Conservation (phyloP, 1,140 invertebrate genomes). For the Parasteatoda tepidariorum region DNA sequence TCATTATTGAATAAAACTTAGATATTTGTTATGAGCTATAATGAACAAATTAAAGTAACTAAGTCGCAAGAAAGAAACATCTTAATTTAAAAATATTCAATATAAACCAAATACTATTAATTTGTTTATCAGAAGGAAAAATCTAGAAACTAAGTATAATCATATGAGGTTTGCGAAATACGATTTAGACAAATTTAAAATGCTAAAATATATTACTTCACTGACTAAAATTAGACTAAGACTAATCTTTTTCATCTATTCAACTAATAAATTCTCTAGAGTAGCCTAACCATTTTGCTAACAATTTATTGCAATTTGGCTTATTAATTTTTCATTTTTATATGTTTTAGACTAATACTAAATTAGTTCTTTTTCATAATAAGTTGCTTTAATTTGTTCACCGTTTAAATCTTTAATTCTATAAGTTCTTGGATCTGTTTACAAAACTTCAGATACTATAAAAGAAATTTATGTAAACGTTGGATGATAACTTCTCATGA, state of each 20-base stretch:
- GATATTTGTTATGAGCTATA: too few species aligned
- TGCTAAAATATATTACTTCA: too few species aligned
- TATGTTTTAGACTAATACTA: neutral
- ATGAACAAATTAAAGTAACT: too few species aligned
- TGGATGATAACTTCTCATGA: neutral
- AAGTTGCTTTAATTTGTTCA: neutral
- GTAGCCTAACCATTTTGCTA: neutral
- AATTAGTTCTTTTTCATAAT: neutral
- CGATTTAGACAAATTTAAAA: too few species aligned
- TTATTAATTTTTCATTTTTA: neutral
- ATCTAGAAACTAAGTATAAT: conserved; percentile 17
- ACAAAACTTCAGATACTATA: neutral
- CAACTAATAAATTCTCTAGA: neutral
- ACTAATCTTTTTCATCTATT: neutral
- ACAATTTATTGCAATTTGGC: neutral
- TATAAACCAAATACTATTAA: too few species aligned
- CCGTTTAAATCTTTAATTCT: neutral
- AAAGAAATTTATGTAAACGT: neutral
- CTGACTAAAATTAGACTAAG: too few species aligned
- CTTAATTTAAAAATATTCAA: too few species aligned
- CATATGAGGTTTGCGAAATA: neutral
- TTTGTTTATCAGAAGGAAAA: too few species aligned
- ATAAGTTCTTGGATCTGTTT: neutral
- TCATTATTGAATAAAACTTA: too few species aligned
- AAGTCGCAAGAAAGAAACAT: too few species aligned